A percentile compares a stretch with the other conserved stretches of the same genome.
Evolutionary conservation across 30 jellyfish, hydroid and myxozoan species (phyloP).

Genomic region (Pseudorhiza aurosa): DNA sequence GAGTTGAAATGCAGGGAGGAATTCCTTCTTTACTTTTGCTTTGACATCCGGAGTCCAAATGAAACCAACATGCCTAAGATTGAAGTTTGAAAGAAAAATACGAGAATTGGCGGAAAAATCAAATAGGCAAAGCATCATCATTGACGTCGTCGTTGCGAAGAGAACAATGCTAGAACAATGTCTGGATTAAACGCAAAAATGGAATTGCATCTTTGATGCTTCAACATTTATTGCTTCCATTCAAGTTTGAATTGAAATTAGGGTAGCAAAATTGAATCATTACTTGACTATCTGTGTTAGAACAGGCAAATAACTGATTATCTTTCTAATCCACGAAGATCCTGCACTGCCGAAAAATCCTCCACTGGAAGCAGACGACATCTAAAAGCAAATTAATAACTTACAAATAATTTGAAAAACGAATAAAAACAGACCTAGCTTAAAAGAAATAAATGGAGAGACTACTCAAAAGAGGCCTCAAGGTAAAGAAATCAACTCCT

Average conservation of each 20-base stretch:
- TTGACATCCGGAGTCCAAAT: constrained; percentile 34
- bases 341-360: background rate
- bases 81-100: no score
- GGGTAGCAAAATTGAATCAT: no score
- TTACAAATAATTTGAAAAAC: background rate
- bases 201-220: no score
- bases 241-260: no score
- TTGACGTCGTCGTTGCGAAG: no score
- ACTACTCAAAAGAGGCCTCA: no score
- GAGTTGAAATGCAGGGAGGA: constrained; percentile 15
- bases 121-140: no score
- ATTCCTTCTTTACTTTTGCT: constrained; percentile 1
- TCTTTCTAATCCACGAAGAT: background rate
- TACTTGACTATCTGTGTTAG: background rate
- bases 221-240: no score
- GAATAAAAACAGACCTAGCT: background rate
- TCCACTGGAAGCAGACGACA: background rate
- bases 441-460: background rate
- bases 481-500: no score
- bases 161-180: no score
- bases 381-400: background rate
- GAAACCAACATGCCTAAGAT: constrained; percentile 36
- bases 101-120: no score
- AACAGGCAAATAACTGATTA: background rate
- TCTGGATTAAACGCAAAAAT: no score